Conservation (phyloP, 2,113 vertebrate species). For the Muscicapa adusta region DNA sequence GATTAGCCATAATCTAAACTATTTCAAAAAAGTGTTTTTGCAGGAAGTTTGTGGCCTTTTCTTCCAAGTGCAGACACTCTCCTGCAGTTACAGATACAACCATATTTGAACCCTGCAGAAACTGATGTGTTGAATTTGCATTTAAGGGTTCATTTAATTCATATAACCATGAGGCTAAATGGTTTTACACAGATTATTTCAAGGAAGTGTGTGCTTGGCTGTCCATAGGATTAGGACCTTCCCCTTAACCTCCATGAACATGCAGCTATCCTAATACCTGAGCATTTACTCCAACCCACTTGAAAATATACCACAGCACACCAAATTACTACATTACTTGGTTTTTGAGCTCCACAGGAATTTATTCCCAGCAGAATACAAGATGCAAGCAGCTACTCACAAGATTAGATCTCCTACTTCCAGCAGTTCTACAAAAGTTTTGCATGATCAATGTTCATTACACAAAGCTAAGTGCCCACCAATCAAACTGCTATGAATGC, state of each 20-base stretch:
- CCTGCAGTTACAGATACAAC: background rate
- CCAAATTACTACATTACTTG: background rate
- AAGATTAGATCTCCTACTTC: background rate
- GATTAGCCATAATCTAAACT: background rate
- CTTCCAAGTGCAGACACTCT: background rate
- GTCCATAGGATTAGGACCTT: background rate
- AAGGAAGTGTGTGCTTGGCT: background rate
- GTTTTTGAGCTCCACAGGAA: background rate
- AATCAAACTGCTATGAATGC: conserved; percentile 5
- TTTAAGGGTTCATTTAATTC: background rate
- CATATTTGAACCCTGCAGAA: background rate
- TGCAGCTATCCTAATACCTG: background rate
- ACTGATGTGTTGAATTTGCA: background rate
- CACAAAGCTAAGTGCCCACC: conserved; percentile 29
- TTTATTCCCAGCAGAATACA: background rate
- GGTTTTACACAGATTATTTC: background rate
- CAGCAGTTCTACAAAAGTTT: conserved; percentile 1
- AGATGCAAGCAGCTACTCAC: background rate
- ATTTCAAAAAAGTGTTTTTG: background rate
- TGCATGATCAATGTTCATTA: background rate
- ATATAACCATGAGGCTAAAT: background rate
- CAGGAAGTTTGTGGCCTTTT: background rate
- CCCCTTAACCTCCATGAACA: background rate
- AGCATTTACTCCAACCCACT: background rate
- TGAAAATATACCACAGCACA: background rate